Evolutionary conservation across 1,140 invertebrate genomes (phyloP), one percentile per base, ranked within the genome.

Genomic region (Galendromus occidentalis): DNA sequence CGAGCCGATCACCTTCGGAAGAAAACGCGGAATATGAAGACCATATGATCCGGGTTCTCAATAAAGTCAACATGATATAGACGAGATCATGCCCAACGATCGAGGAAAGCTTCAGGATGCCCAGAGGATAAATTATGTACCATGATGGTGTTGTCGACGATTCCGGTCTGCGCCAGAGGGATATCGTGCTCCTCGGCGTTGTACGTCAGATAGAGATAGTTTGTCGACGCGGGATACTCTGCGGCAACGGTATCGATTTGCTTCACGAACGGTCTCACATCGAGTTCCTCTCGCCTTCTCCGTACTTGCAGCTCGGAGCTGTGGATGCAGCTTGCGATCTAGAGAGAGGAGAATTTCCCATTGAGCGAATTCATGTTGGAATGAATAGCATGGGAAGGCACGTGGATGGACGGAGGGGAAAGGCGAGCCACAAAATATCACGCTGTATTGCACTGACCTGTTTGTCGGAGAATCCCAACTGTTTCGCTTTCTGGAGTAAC

Each of bases 181-280:
- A 98, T 75, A 74, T 99, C 96, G 76, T 96, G 86, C 22, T 82
- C 80, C 0, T 73, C 78, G 0, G 85, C 94, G 76, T 94, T 97
- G 75, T 98, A 99, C 0, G 94, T 98, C 1, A 97, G 72, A 73
- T 98, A 99, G 0, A 99, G 79, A 74, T 99, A 99, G 76, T 99
- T 99, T 0, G 96, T 99, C 7, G 82, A 82, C 0, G 94, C 94
- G 0, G 96, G 96, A 92, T 93, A 99, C 76, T 99, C 96, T 0
- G 92, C 96, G 41, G 96, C 92, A 1, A 99, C 94, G 0, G 96
- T 99, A 77, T 99, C 96, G 69, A 99, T 98, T 78, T 97, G 92
- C 76, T 98, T 97, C 0, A 98, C 88, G 75, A 81, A 88, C 0
- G 95, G 95, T 17, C 77, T 80, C 29, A 98, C 78, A 7, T 71